Evolutionary conservation across 2,113 vertebrate species (phyloP).

Genomic region (Cebidichthys violaceus): DNA sequence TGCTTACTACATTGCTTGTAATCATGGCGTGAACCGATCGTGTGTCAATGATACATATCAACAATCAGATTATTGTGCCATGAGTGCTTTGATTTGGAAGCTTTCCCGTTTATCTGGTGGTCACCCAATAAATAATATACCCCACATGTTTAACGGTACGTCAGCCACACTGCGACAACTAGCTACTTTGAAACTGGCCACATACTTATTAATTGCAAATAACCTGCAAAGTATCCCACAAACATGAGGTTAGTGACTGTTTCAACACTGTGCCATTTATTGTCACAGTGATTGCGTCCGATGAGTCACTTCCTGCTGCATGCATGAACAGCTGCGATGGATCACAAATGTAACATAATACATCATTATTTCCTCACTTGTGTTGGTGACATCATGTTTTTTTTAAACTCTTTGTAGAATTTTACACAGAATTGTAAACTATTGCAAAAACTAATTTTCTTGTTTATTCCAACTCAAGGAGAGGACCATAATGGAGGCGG

Average conservation of each 20-base stretch:
- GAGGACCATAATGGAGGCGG: slow-evolving; percentile 85
- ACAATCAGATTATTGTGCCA: background rate
- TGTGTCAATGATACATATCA: background rate
- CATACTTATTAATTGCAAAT: background rate
- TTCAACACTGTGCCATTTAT: background rate
- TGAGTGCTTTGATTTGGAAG: background rate
- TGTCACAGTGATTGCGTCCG: background rate
- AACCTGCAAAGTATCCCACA: background rate
- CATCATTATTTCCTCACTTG: background rate
- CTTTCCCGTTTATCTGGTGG: background rate
- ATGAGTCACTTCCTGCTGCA: background rate
- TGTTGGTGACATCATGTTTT: background rate
- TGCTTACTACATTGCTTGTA: background rate
- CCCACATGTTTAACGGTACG: background rate
- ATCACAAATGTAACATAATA: background rate
- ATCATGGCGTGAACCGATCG: background rate
- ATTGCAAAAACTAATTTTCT: background rate
- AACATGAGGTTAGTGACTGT: background rate
- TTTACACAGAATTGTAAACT: background rate
- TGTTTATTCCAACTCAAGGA: slow-evolving; percentile 21
- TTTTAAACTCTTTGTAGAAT: background rate
- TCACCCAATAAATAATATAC: background rate
- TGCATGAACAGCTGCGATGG: background rate
- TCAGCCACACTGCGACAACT: background rate
- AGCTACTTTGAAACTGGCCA: background rate